These are phyloP conservation scores for Philotrypesis tridentata DNA, from an alignment of 1,140 invertebrate genomes.

Conservation along the genomic window DNA sequence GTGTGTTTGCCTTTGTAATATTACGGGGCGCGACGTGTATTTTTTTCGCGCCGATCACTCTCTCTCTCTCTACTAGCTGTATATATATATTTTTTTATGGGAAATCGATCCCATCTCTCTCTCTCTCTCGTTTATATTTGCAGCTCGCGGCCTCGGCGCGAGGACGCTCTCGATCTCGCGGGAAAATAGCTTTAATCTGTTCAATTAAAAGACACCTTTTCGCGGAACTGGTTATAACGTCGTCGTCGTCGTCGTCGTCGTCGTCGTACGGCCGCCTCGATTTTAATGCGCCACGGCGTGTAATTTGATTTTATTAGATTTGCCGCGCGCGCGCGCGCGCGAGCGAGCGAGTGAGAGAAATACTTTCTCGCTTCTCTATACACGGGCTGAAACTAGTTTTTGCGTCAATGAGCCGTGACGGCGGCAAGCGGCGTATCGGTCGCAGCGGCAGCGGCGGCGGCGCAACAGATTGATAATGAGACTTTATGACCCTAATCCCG, in stretches of 20 bases:
- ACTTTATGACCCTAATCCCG: conserved; percentile 47
- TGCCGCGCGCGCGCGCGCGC: background rate
- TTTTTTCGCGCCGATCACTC: background rate
- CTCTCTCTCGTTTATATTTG: background rate
- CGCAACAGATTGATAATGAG: conserved; percentile 46
- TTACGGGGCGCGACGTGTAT: conserved; percentile 7
- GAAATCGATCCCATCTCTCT: background rate
- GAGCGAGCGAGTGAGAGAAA: background rate
- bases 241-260: too few species aligned
- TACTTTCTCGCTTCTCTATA: background rate
- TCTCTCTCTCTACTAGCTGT: background rate
- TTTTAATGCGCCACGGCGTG: background rate
- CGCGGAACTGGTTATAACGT: background rate
- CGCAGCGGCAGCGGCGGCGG: background rate
- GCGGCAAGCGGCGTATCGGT: conserved; percentile 20
- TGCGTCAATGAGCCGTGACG: conserved; percentile 28
- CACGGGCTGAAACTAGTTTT: conserved; percentile 25
- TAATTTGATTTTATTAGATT: conserved; percentile 43
- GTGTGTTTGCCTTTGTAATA: conserved; percentile 30
- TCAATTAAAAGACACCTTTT: conserved; percentile 5
- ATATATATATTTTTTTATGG: background rate
- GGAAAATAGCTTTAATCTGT: too few species aligned
- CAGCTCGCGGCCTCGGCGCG: background rate
- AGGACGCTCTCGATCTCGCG: background rate
- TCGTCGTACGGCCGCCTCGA: too few species aligned